Evolutionary conservation across 2,888 invertebrate genomes (phyloP).

Genomic region (Prenolepis imparis): DNA sequence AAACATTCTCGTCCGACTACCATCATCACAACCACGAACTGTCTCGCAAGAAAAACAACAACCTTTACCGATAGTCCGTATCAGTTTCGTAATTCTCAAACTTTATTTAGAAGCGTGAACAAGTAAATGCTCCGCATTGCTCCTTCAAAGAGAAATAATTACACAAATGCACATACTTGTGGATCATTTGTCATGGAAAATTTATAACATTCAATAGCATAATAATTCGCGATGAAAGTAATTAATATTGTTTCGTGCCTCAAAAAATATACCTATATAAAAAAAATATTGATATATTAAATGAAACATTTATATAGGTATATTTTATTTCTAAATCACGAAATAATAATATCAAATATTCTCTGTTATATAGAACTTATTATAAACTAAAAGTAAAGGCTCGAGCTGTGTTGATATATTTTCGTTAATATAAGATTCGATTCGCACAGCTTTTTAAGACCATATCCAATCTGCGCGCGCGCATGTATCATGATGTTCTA

Average conservation of each 20-base stretch:
- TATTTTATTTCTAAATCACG: not conserved
- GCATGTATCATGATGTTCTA: not conserved
- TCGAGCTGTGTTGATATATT: not conserved
- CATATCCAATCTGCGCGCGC: not conserved
- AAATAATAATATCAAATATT: not conserved
- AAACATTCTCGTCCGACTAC: slow-evolving; percentile 25
- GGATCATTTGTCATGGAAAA: not conserved
- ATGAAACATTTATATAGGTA: not conserved
- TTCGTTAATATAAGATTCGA: not conserved
- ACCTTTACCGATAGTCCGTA: not conserved
- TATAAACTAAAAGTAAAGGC: not conserved
- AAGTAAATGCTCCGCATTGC: not conserved
- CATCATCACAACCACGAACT: not conserved
- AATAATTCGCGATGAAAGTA: not conserved
- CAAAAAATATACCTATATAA: not conserved
- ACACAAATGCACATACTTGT: not conserved
- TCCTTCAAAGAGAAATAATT: not conserved
- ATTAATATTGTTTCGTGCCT: not conserved
- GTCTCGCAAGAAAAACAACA: slow-evolving; percentile 9
- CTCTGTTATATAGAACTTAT: not conserved
- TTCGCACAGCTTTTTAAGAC: slow-evolving; percentile 15
- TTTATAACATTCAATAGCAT: not conserved
- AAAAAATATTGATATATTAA: not conserved
- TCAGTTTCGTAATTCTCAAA: not conserved
- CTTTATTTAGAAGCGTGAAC: not conserved